Percentiles rank a stretch among this genome's conserved stretches.
phyloP scores from a whole-genome alignment of 2,888 invertebrate species.

The Clitarchus hookeri region DNA sequence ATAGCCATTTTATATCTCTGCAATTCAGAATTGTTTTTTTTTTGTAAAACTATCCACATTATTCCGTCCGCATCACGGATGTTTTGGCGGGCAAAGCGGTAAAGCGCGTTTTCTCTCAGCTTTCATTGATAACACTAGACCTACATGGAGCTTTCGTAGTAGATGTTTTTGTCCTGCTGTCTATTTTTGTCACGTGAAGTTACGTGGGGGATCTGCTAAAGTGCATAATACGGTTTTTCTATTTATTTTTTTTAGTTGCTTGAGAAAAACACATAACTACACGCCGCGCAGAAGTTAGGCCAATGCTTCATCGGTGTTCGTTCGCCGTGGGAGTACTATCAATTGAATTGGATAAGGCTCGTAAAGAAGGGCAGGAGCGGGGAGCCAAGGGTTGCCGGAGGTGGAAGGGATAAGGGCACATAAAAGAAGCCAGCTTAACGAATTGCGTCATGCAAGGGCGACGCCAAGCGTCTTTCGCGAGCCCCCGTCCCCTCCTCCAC shows the following conservation, averaged over 20 bases:
- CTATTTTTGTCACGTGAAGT: too few relatives aligned
- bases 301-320: conserved; percentile 3
- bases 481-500: background rate
- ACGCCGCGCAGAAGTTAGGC: background rate
- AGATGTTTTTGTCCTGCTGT: too few relatives aligned
- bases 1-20: too few relatives aligned
- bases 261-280: background rate
- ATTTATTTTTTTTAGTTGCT: background rate
- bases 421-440: conserved; percentile 14
- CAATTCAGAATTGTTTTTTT: too few relatives aligned
- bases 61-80: too few relatives aligned
- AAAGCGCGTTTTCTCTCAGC: too few relatives aligned
- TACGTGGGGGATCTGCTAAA: too few relatives aligned
- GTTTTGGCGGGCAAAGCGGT: too few relatives aligned
- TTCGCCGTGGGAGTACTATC: background rate
- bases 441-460: background rate
- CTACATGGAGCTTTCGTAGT: too few relatives aligned
- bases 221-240: background rate
- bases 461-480: background rate
- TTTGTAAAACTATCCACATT: too few relatives aligned
- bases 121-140: too few relatives aligned
- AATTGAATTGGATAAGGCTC: conserved; percentile 14
- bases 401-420: background rate
- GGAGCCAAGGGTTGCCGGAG: background rate
- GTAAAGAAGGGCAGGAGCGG: background rate